These are phyloP conservation scores for Azorinus chamasolen DNA, from an alignment of 2,888 invertebrate genomes.

Conservation along the genomic window DNA sequence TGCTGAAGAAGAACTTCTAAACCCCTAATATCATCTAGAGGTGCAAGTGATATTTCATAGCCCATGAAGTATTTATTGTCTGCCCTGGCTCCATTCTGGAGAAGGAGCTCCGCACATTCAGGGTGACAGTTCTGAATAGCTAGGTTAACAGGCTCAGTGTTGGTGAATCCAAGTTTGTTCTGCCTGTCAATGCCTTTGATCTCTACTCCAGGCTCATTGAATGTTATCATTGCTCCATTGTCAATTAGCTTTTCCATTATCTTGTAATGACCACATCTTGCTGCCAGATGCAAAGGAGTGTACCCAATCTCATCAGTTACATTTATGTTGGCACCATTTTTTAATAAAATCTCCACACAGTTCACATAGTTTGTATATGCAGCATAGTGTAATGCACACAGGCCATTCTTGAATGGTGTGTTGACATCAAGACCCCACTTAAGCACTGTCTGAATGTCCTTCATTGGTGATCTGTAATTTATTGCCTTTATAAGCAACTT, in stretches of 20 bases:
- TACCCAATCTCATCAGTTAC: slow-evolving; percentile 95
- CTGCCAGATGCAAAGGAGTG: slow-evolving; percentile 95
- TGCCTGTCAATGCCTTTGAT: slow-evolving; percentile 86
- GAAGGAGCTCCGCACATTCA: slow-evolving; percentile 89
- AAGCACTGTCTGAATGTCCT: slow-evolving; percentile 94
- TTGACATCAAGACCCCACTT: slow-evolving; percentile 92
- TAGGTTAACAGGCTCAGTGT: slow-evolving; percentile 94
- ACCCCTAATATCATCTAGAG: slow-evolving; percentile 92
- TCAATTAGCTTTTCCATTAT: slow-evolving; percentile 89
- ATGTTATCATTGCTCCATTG: slow-evolving; percentile 93
- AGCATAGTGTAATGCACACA: slow-evolving; percentile 96
- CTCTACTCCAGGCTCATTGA: slow-evolving; percentile 90
- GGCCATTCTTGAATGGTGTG: slow-evolving; percentile 94
- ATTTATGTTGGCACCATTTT: slow-evolving; percentile 88
- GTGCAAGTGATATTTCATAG: slow-evolving; percentile 95
- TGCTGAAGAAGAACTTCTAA: slow-evolving; percentile 93
- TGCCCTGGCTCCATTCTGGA: slow-evolving; percentile 95
- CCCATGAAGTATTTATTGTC: slow-evolving; percentile 97
- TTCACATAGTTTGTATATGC: slow-evolving; percentile 93
- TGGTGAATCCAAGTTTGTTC: slow-evolving; percentile 75
- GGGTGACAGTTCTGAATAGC: slow-evolving; percentile 95
- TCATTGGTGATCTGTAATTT: slow-evolving; percentile 94
- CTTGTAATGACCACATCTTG: slow-evolving; percentile 92
- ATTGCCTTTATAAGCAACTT: slow-evolving; percentile 93
- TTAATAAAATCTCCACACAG: slow-evolving; percentile 93